A percentile compares a stretch with the other conserved stretches of the same genome.
phyloP scores from a whole-genome alignment of 2,113 vertebrate genomes.

The Chrysochloris asiatica region DNA sequence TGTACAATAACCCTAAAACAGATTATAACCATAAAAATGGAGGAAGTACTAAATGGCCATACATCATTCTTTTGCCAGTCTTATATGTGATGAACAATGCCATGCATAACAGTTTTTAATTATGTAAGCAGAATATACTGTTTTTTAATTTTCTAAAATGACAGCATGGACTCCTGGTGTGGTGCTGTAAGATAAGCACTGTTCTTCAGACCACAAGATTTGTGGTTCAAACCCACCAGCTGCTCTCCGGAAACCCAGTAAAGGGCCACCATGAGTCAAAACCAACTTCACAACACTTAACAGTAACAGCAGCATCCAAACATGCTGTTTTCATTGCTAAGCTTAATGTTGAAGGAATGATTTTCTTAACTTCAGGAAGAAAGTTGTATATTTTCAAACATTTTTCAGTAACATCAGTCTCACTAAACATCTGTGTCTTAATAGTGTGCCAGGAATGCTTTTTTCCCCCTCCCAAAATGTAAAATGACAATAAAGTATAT shows the following conservation, averaged over 20 bases:
- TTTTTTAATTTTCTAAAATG: constrained; percentile 4
- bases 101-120: background rate
- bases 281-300: no score
- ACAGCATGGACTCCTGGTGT: background rate
- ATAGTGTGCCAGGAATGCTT: background rate
- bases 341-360: constrained; percentile 9
- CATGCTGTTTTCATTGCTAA: constrained; percentile 29
- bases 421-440: background rate
- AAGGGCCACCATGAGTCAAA: no score
- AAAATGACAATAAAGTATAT: background rate
- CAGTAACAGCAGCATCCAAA: no score
- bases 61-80: background rate
- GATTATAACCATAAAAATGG: background rate
- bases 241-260: no score
- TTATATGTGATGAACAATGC: background rate
- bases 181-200: no score
- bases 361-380: constrained; percentile 39
- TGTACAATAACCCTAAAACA: background rate
- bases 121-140: background rate
- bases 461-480: constrained; percentile 45
- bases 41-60: background rate
- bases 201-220: no score
- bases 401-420: background rate
- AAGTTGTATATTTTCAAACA: background rate
- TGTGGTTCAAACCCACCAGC: no score